These are phyloP conservation scores for Brachymystax lenok DNA, from an alignment of 2,797 vertebrate species.

Conservation along the genomic window DNA sequence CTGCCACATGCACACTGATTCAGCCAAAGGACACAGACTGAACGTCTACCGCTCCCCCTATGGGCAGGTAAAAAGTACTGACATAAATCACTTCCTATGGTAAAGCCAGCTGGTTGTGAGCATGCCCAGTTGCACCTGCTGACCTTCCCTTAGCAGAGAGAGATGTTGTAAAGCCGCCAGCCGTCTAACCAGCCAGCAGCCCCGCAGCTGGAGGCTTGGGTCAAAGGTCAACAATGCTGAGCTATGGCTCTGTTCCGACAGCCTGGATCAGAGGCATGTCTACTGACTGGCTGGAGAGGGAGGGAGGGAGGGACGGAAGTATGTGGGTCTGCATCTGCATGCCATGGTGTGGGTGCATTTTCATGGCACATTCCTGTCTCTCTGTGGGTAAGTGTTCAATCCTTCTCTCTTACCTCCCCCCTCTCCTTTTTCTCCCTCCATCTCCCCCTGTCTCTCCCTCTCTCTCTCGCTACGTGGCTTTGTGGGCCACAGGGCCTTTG, in stretches of 20 bases:
- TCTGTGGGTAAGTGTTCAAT: slow-evolving; percentile 2
- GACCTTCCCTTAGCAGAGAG: slow-evolving; percentile 22
- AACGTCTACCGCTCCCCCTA: slow-evolving; percentile 20
- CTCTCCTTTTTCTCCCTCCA: not conserved
- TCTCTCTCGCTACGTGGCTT: not conserved
- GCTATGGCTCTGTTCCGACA: slow-evolving; percentile 13
- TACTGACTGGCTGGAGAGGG: slow-evolving; percentile 1
- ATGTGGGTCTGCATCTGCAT: slow-evolving; percentile 11
- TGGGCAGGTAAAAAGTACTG: not conserved
- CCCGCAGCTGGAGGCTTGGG: slow-evolving; percentile 16
- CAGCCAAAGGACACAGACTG: slow-evolving; percentile 33
- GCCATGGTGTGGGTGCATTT: slow-evolving; percentile 6
- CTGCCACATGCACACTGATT: slow-evolving; percentile 20
- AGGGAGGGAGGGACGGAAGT: not conserved
- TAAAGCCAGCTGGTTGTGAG: slow-evolving; percentile 9
- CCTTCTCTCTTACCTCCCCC: not conserved
- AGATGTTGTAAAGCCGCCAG: slow-evolving; percentile 36
- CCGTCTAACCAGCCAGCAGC: not conserved
- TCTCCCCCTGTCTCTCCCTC: not conserved
- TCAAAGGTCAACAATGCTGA: slow-evolving; percentile 48
- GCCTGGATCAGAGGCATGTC: slow-evolving; percentile 17
- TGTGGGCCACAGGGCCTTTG: not conserved
- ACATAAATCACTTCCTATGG: not conserved
- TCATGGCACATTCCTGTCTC: slow-evolving; percentile 24
- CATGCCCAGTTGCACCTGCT: slow-evolving; percentile 39